Evolutionary conservation across 2,797 vertebrate genomes (phyloP), one percentile per base, ranked within the genome.

Genomic region (Nasua narica): DNA sequence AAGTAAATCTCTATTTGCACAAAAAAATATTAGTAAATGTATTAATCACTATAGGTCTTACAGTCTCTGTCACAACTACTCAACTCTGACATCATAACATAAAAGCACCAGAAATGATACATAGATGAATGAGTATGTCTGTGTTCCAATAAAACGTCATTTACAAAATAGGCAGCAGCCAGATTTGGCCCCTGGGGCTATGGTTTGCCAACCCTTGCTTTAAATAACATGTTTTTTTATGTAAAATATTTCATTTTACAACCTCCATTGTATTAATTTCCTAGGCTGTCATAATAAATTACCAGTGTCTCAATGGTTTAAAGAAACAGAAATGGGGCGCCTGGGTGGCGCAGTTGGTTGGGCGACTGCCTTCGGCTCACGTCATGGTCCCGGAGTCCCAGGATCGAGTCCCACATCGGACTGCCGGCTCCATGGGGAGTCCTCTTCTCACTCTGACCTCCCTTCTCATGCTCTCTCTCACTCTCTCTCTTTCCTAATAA

Each of bases 141-240:
- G 1, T 86, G 56, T 92, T 79, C 46, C 46, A 88, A 79, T 87
- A 97, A 93, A 93, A 94, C 56, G 95, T 95, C 91, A 96, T 91
- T 95, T 89, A 60, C 11, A 90, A 79, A 96, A 46, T 0, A 91
- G 35, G 29, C 40, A 93, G 40, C 54, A 67, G 43, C 74, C 67
- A 93, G 13, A 86, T 92, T 56, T 91, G 70, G 62, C 40, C 23
- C 13, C 5, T 7, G 5, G 12, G 32, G 35, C 77, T 67, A 60
- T 37, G 16, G 46, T 50, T 86, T 91, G 46, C 77, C 88, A 96
- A n/a, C 32, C 48, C 14, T 43, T 77, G 27, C 69, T 91, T 89
- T 87, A 88, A 70, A 50, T 65, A 79, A 88, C 50, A 93, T 62
- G 56, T 3, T 60, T 60, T 60, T 67, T 90, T 77, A 67, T 37